These are phyloP conservation scores for Chelon labrosus DNA, from an alignment of 2,797 vertebrate species.

Conservation along the genomic window DNA sequence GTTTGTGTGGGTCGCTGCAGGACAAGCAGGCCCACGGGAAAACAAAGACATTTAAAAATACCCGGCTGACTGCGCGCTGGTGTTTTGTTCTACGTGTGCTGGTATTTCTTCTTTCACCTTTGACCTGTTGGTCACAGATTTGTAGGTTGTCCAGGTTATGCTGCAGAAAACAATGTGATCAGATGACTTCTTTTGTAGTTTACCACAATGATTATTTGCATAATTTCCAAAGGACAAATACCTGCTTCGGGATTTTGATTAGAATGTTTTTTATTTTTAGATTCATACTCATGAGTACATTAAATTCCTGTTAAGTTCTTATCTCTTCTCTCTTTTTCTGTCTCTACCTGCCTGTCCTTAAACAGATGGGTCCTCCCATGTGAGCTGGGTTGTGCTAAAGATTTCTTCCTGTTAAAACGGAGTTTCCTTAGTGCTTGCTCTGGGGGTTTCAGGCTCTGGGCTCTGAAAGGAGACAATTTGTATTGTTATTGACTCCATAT, in stretches of 20 bases:
- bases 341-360: too few species aligned
- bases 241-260: neutral
- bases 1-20: constrained; percentile 22
- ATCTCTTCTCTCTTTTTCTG: too few species aligned
- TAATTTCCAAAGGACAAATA: neutral
- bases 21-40: constrained; percentile 12
- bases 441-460: too few species aligned
- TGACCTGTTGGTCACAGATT: neutral
- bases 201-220: neutral
- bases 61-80: neutral
- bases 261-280: neutral
- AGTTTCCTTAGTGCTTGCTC: too few species aligned
- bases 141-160: neutral
- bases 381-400: too few species aligned
- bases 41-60: constrained; percentile 14
- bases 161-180: neutral
- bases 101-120: neutral
- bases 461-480: too few species aligned
- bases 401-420: too few species aligned
- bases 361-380: too few species aligned
- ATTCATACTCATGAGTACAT: neutral
- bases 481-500: too few species aligned
- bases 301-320: too few species aligned
- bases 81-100: neutral
- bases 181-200: neutral